These are phyloP conservation scores for Fragum whitleyi DNA, from an alignment of 2,888 invertebrate species.

Conservation along the genomic window DNA sequence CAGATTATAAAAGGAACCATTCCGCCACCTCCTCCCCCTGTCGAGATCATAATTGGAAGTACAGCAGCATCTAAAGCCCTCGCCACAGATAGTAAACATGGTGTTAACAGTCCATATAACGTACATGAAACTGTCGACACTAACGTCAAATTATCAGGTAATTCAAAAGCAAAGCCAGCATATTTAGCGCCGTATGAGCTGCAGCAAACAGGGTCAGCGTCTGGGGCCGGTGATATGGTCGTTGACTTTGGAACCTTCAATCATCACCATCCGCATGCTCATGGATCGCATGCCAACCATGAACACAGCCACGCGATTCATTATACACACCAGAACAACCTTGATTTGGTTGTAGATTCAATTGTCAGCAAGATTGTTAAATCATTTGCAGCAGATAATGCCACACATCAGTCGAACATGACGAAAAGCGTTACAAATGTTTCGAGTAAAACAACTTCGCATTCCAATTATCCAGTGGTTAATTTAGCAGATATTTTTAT, in stretches of 20 bases:
- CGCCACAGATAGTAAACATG: neutral
- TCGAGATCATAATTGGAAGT: neutral
- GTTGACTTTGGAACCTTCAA: slow-evolving; percentile 5
- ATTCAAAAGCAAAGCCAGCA: neutral
- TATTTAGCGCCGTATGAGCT: slow-evolving; percentile 7
- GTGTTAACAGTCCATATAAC: neutral
- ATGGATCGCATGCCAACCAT: neutral
- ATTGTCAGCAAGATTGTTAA: neutral
- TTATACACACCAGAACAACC: neutral
- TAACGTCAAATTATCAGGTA: slow-evolving; percentile 10
- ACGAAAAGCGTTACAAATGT: neutral
- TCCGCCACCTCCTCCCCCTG: slow-evolving; percentile 4
- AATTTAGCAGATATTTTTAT: slow-evolving; percentile 21
- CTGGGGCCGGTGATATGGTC: slow-evolving; percentile 2
- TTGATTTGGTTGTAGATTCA: slow-evolving; percentile 10
- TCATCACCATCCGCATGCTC: neutral
- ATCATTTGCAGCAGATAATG: neutral
- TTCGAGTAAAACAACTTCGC: neutral
- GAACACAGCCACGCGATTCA: neutral
- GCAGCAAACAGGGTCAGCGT: neutral
- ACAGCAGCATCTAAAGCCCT: neutral
- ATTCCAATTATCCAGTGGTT: neutral
- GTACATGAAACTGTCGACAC: neutral
- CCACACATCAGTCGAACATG: neutral
- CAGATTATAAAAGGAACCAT: neutral